These are phyloP conservation scores for Onthophagus taurus DNA, from an alignment of 1,140 invertebrate genomes.

Conservation along the genomic window DNA sequence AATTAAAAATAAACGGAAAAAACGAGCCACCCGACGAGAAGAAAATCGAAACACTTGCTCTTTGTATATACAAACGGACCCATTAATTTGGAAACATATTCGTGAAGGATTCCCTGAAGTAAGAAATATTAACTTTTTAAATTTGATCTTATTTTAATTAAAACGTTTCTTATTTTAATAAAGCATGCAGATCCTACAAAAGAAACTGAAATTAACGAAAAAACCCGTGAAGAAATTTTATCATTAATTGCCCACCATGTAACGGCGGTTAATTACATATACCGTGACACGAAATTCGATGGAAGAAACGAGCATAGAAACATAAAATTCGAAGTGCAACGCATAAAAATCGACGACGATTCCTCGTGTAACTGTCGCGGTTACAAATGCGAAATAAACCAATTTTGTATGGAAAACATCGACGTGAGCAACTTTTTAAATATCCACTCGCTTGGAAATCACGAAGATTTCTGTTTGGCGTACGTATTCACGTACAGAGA, in stretches of 20 bases:
- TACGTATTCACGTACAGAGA: conserved; percentile 93
- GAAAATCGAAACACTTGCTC: conserved; percentile 81
- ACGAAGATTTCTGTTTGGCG: conserved; percentile 95
- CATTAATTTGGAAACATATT: conserved; percentile 92
- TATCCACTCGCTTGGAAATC: conserved; percentile 92
- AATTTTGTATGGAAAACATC: conserved; percentile 95
- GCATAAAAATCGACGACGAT: conserved; percentile 92
- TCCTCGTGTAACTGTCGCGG: conserved; percentile 57
- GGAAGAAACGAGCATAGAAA: conserved; percentile 79
- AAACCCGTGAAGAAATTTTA: conserved; percentile 93
- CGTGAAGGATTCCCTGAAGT: conserved; percentile 58
- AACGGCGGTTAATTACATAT: conserved; percentile 97
- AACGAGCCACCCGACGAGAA: conserved; percentile 37
- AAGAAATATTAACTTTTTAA: conserved; percentile 27
- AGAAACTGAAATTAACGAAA: conserved; percentile 58
- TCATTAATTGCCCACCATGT: conserved; percentile 97
- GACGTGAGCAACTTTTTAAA: conserved; percentile 99
- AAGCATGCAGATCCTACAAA: conserved; percentile 54
- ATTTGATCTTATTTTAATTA: conserved; percentile 3
- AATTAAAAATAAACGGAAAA: conserved; percentile 35
- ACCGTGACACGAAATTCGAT: conserved; percentile 89
- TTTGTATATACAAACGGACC: conserved; percentile 95
- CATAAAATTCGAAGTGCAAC: conserved; percentile 96
- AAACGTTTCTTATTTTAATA: conserved; percentile 15
- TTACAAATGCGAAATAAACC: conserved; percentile 65